phyloP scores from a whole-genome alignment of 37 sponge, comb jelly and placozoan species.

The Theonella swinhoei region DNA sequence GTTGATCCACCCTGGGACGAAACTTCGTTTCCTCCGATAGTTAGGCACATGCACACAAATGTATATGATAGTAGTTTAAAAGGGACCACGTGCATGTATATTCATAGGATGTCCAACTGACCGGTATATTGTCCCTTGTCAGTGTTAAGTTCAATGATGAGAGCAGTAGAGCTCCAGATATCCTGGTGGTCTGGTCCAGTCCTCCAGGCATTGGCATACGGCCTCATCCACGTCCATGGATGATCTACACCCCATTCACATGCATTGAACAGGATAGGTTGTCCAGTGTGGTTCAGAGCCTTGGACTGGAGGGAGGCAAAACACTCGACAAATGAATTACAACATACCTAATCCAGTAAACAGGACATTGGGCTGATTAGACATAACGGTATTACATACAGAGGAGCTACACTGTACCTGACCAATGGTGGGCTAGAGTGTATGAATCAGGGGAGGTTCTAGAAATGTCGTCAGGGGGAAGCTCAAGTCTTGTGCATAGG shows the following conservation, averaged over 20 bases:
- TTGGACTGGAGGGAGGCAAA: slow-evolving; percentile 73
- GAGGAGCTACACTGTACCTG: too few species aligned
- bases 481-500: too few species aligned
- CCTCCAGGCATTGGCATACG: slow-evolving; percentile 88
- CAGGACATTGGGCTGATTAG: too few species aligned
- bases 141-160: slow-evolving; percentile 74
- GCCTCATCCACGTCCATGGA: slow-evolving; percentile 88
- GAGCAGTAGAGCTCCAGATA: slow-evolving; percentile 76
- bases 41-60: neutral
- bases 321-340: neutral
- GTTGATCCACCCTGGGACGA: too few species aligned
- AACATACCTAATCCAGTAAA: too few species aligned
- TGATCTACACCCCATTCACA: slow-evolving; percentile 88
- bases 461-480: too few species aligned
- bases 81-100: too few species aligned
- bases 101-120: too few species aligned
- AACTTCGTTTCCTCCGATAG: neutral
- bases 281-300: slow-evolving; percentile 77
- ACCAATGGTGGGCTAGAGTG: too few species aligned
- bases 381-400: too few species aligned
- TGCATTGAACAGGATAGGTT: slow-evolving; percentile 79
- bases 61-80: too few species aligned
- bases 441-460: too few species aligned
- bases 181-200: slow-evolving; percentile 85
- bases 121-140: slow-evolving; percentile 72